Percentiles rank a stretch among this genome's conserved stretches.
phyloP scores from a whole-genome alignment of 92 coral and sea anemone species.

The Zoanthus sociatus region DNA sequence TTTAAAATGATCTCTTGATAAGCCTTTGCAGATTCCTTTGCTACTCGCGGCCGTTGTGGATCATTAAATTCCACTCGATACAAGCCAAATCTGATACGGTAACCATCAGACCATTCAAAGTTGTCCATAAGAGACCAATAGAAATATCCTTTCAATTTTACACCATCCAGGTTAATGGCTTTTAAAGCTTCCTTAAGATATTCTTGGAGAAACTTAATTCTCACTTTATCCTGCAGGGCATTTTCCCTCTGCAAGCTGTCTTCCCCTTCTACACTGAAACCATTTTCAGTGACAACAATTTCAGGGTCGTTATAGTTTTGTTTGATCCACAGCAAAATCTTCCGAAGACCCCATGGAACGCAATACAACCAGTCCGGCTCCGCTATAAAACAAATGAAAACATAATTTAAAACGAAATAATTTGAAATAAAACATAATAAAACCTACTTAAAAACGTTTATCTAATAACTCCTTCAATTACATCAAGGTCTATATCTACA shows the following conservation, averaged over 20 bases:
- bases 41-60: constrained; percentile 64
- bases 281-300: constrained; percentile 90
- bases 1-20: constrained; percentile 76
- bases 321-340: constrained; percentile 85
- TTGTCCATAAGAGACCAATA: constrained; percentile 95
- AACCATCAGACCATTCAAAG: constrained; percentile 96
- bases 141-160: constrained; percentile 89
- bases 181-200: constrained; percentile 83
- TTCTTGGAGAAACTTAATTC: constrained; percentile 72
- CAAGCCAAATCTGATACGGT: constrained; percentile 82
- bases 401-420: too few species aligned
- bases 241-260: constrained; percentile 60
- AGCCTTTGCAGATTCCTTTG: constrained; percentile 82
- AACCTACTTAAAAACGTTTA: too few species aligned
- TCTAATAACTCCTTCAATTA: too few species aligned
- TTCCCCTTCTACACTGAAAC: constrained; percentile 87
- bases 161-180: constrained; percentile 79
- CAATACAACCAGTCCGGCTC: constrained; percentile 89
- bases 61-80: constrained; percentile 86
- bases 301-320: constrained; percentile 84
- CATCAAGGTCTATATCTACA: too few species aligned
- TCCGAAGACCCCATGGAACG: constrained; percentile 91
- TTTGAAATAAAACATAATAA: too few species aligned
- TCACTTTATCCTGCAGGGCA: constrained; percentile 81
- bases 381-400: constrained; percentile 53